A percentile compares a stretch with the other conserved stretches of the same genome.
Evolutionary conservation across 2,888 invertebrate species (phyloP).

Genomic region (Eledone cirrhosa): DNA sequence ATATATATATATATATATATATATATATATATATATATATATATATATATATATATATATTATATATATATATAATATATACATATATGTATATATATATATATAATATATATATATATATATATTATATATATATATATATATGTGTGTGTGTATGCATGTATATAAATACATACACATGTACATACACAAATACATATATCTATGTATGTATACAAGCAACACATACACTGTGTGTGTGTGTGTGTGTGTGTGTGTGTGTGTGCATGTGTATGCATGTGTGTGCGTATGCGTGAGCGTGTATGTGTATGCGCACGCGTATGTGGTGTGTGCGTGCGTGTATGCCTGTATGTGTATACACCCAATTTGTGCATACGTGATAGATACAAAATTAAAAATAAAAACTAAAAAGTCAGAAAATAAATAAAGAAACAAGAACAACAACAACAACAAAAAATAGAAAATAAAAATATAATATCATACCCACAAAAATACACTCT

Average conservation of each 20-base stretch:
- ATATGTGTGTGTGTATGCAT: slow-evolving; percentile 4
- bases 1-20: too few relatives aligned
- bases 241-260: slow-evolving; percentile 6
- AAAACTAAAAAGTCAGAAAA: neutral
- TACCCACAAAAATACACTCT: too few relatives aligned
- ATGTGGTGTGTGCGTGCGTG: too few relatives aligned
- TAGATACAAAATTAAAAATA: neutral
- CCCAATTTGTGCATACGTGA: neutral
- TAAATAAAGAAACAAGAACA: neutral
- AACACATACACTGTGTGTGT: too few relatives aligned
- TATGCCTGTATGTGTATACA: neutral
- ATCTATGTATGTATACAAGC: too few relatives aligned
- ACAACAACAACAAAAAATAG: too few relatives aligned
- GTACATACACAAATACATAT: neutral
- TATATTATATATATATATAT: slow-evolving; percentile 7
- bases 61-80: too few relatives aligned
- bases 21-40: too few relatives aligned
- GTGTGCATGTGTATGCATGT: neutral
- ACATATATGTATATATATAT: too few relatives aligned
- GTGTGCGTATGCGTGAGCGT: neutral
- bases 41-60: too few relatives aligned
- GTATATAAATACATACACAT: neutral
- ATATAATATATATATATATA: too few relatives aligned
- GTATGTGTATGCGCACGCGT: neutral
- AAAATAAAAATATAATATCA: too few relatives aligned